Base-by-base conservation (phyloP, 2,888 invertebrate genomes). In the Leistus spinibarbis region DNA sequence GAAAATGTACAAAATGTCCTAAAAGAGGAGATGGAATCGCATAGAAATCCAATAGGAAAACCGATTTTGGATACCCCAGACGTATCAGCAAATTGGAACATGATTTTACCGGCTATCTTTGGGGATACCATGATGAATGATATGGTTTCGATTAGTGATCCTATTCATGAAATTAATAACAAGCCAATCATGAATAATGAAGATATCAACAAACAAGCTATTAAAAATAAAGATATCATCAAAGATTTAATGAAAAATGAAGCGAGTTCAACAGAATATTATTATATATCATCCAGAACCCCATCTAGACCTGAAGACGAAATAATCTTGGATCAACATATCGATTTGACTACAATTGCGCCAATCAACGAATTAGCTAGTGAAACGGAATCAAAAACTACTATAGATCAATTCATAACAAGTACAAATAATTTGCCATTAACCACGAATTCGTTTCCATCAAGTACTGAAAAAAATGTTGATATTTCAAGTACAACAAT, bases 1-100 rank as follows among this genome's bases (percentile, higher is more conserved):
- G 91, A 91, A 54, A 94, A 93, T 80, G 95, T 95, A 0, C 95
- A 95, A 83, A 93, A 90, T 83, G 95, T 95, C 13, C 86, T 95
- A 0, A 93, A 93, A 84, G 91, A 92, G 69, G 94, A 95, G 86
- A 89, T 93, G 84, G 91, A 91, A 77, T 84, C 87, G 81, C 88
- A 84, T 82, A 91, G 86, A 86, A 90, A 87, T 77, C 80, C 81
- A 69, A 57, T 80, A 72, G 76, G 79, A 56, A 80, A 86, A 78
- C 88, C 88, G 1, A 86, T 89, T 3, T 85, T 92, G 71, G 92
- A 92, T 79, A 92, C 92, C 0, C 92, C 92, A 0, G 92, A 93
- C 82, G 92, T 92, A 0, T 91, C 91, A 0, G 91, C 92, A 66
- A 90, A 92, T 0, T 95, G 95, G 95, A 94, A 93, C 78, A 90